These are phyloP conservation scores for Chamaea fasciata DNA, from an alignment of 2,113 vertebrate species.

Conservation along the genomic window DNA sequence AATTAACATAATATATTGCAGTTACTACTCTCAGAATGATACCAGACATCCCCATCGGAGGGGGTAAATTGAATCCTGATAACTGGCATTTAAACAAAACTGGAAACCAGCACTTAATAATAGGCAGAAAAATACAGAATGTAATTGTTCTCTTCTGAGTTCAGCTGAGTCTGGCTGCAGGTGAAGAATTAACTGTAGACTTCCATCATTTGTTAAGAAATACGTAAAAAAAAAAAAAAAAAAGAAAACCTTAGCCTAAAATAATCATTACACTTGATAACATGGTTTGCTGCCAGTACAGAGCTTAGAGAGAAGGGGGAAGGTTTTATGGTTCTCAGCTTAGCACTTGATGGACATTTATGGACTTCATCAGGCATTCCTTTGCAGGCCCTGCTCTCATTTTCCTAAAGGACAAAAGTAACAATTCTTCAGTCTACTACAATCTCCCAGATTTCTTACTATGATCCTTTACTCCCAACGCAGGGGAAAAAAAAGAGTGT, in stretches of 20 bases:
- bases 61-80: constrained; percentile 57
- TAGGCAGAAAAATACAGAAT: constrained; percentile 8
- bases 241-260: background rate
- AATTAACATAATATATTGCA: constrained; percentile 61
- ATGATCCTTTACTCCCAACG: background rate
- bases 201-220: background rate
- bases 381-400: background rate
- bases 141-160: background rate
- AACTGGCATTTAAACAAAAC: constrained; percentile 60
- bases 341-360: background rate
- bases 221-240: background rate
- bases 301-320: background rate
- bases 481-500: background rate
- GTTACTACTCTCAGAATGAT: constrained; percentile 56
- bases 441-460: background rate
- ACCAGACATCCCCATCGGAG: constrained; percentile 28
- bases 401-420: background rate
- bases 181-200: background rate
- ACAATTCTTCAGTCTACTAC: background rate
- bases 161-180: background rate
- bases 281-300: background rate
- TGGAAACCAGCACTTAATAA: constrained; percentile 46
- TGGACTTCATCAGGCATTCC: background rate
- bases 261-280: background rate
- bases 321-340: background rate